Percentiles rank a stretch among this genome's conserved stretches.
Evolutionary conservation across 1,140 invertebrate species (phyloP).

Genomic region (Cardiocondyla obscurior): DNA sequence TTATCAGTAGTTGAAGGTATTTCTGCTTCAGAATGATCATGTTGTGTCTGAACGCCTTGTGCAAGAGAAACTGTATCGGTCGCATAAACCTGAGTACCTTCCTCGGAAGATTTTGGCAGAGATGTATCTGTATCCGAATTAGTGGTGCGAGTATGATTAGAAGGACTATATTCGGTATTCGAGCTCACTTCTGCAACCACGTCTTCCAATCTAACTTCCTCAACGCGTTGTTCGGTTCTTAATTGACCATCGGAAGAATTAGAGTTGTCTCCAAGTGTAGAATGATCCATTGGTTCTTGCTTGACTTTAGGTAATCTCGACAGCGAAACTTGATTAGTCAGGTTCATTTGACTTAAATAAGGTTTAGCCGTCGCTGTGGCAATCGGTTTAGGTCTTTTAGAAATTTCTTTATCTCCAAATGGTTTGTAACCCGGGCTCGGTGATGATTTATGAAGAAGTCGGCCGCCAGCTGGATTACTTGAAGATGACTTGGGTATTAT

Average conservation of each 20-base stretch:
- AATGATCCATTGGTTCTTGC: constrained; percentile 76
- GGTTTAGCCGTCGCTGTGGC: constrained; percentile 79
- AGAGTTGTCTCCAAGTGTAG: constrained; percentile 80
- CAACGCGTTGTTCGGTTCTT: constrained; percentile 80
- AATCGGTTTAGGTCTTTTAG: constrained; percentile 79
- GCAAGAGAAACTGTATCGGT: constrained; percentile 56
- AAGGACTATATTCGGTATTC: constrained; percentile 77
- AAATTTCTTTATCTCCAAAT: constrained; percentile 77
- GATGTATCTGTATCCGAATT: constrained; percentile 72
- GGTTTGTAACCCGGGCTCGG: constrained; percentile 76
- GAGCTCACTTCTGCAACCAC: constrained; percentile 80
- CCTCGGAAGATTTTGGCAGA: constrained; percentile 70
- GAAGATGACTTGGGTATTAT: constrained; percentile 86
- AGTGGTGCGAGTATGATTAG: constrained; percentile 70
- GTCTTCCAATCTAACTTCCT: constrained; percentile 81
- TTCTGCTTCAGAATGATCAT: constrained; percentile 65
- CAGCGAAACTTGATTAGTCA: constrained; percentile 79
- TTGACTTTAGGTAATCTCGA: constrained; percentile 78
- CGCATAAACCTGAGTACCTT: constrained; percentile 67
- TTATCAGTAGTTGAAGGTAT: constrained; percentile 60
- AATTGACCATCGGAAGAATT: constrained; percentile 81
- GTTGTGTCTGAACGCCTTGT: constrained; percentile 66
- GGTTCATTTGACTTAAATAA: constrained; percentile 76
- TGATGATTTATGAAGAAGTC: constrained; percentile 76
- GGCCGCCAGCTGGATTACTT: constrained; percentile 69